A percentile compares a stretch with the other conserved stretches of the same genome.
Evolutionary conservation across 2,797 vertebrate species (phyloP).

Genomic region (Myotis vivesi): DNA sequence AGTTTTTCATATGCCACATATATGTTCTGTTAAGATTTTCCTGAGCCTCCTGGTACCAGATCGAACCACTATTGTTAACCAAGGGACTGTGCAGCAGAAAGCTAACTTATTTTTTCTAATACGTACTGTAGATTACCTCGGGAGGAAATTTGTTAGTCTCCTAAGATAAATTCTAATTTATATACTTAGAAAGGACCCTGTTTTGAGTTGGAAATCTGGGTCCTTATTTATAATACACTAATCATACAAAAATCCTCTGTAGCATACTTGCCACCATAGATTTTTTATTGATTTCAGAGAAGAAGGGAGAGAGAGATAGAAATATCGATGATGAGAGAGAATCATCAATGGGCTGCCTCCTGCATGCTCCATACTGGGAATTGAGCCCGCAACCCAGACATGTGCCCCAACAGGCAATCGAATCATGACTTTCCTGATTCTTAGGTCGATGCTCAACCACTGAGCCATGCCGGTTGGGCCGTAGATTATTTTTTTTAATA

Average conservation of each 20-base stretch:
- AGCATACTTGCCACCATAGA: background rate
- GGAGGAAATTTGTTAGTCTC: background rate
- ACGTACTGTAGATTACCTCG: background rate
- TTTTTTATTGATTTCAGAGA: no score
- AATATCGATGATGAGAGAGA: no score
- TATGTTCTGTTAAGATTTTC: background rate
- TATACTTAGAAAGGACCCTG: background rate
- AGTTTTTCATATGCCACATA: background rate
- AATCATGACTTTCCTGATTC: no score
- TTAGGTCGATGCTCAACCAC: no score
- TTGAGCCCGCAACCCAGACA: no score
- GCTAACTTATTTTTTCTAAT: background rate
- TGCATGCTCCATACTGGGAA: no score
- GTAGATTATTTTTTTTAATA: no score
- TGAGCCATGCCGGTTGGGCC: no score
- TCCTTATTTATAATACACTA: background rate
- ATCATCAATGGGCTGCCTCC: no score
- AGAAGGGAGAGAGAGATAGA: no score
- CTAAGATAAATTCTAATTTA: background rate
- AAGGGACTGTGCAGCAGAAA: background rate
- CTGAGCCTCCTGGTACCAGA: background rate
- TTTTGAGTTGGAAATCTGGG: background rate
- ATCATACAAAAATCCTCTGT: background rate
- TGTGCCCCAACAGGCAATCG: no score
- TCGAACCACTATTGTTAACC: background rate